phyloP scores from a whole-genome alignment of 2,888 invertebrate species.

The Eutolmus rufibarbis region DNA sequence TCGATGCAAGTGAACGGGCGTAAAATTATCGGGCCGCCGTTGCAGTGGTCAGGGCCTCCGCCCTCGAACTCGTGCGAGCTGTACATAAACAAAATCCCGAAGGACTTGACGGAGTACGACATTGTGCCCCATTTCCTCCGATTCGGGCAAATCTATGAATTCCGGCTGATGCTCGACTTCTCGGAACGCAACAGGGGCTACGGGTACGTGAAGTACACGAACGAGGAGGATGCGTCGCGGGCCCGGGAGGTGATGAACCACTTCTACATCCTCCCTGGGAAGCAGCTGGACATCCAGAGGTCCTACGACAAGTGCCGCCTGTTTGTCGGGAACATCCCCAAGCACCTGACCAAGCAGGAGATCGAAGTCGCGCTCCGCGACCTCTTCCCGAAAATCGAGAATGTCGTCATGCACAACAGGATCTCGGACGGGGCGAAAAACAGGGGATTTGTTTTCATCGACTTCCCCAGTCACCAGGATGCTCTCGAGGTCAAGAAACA shows the following conservation, averaged over 20 bases:
- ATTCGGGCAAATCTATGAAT: conserved; percentile 55
- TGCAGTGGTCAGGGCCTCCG: conserved; percentile 53
- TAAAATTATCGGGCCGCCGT: neutral
- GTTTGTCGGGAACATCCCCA: conserved; percentile 55
- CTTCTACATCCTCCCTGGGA: conserved; percentile 50
- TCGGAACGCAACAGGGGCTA: conserved; percentile 54
- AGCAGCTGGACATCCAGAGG: conserved; percentile 53
- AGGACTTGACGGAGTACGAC: conserved; percentile 50
- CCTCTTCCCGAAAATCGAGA: conserved; percentile 53
- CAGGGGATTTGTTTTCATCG: conserved; percentile 54
- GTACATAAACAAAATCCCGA: conserved; percentile 54
- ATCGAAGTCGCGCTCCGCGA: conserved; percentile 51
- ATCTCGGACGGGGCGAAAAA: conserved; percentile 47
- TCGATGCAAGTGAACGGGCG: conserved; percentile 10
- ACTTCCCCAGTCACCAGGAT: conserved; percentile 53
- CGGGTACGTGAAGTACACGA: conserved; percentile 54
- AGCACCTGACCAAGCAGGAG: conserved; percentile 50
- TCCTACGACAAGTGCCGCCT: conserved; percentile 55
- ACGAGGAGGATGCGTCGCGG: conserved; percentile 52
- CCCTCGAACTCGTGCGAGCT: conserved; percentile 54
- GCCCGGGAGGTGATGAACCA: conserved; percentile 55
- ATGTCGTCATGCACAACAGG: conserved; percentile 46
- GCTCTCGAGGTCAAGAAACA: conserved; percentile 55
- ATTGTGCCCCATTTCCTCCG: conserved; percentile 53
- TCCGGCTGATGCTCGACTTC: conserved; percentile 55